Base-by-base conservation (phyloP, 2,888 invertebrate species). In the Hemithea aestivaria region DNA sequence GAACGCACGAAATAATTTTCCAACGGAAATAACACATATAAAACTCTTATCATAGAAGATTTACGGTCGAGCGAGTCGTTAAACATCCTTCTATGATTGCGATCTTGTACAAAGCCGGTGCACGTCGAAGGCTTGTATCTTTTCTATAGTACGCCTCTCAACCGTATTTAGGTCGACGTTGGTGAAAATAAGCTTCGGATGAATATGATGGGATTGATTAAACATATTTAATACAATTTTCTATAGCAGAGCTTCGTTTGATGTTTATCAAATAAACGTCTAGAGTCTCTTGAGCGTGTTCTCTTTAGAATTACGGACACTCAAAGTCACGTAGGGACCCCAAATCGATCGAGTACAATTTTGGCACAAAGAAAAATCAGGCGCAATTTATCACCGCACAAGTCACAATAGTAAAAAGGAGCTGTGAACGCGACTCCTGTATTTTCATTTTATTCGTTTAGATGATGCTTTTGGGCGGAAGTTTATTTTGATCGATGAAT, bases 361-460 rank as follows among this genome's bases (percentile, higher is more conserved):
- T 49, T 2, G 21, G 36, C 40, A 49, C 49, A 49, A 49, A 47
- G 49, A 49, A 45, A 51, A 51, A 51, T 47, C 46, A 43, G 33
- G 34, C 41, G 28, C 45, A 40, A 49, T 51, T 40, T 51, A 51
- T 51, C 35, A 42, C 27, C 38, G 25, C 25, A 40, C 43, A 38
- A 48, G 33, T 35, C 48, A 37, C 43, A 42, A 46, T 38, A 40
- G 46, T 39, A 39, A 37, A 38, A 39, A 21, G 40, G 46, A 41
- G 28, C 37, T 45, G 36, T 27, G 44, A 42, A 44, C 44, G 33
- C 32, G 22, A 22, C 36, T 23, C 20, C 20, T 25, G 34, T 37
- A 28, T 45, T 40, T 44, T 48, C 22, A 43, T 51, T 38, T 42
- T 34, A 40, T 36, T 36, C 27, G 27, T 16, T 16, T 5, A 16